Base-by-base conservation (phyloP, 2,113 vertebrate genomes). In the Excalfactoria chinensis region DNA sequence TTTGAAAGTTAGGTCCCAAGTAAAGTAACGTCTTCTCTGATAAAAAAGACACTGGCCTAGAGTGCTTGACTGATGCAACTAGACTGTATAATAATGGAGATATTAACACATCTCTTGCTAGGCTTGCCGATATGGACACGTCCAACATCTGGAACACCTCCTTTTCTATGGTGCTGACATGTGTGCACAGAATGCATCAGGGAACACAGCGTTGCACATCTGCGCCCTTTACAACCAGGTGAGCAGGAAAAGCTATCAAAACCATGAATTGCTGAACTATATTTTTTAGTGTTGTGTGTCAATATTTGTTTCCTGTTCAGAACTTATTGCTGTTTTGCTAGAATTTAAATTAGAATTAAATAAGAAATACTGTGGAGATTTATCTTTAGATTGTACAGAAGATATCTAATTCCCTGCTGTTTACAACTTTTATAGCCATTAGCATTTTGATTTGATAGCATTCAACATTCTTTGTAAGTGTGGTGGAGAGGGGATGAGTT, bases 171-270 rank as follows among this genome's bases (percentile, higher is more conserved):
- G 98, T 7, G 98, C 98, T 0, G 98, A 98, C 93, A 99, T 98
- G 98, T 96, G 98, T 2, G 98, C 98, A 1, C 98, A 98, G 97
- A 98, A 99, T 1, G 98, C 98, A 51, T 98, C 98, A 0, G 98
- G 98, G 63, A 99, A 98, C 96, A 97, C 98, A 0, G 98, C 98
- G 2, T 97, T 99, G 37, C 98, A 99, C 97, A 98, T 98, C 97
- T 98, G 98, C 51, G 99, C 98, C 56, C 98, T 99, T 25, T 98
- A 98, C 95, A 98, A 99, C 97, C 98, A 99, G 98, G 99, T 98
- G 97, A 98, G 98, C 85, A 25, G 30, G 53, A 62, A 87, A 86
- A 71, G 9, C 48, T 69, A 73, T 4, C 13, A 56, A 11, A 2
- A 40, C 16, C 5, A 2, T 48, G 12, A 58, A 44, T 66, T 72